Evolutionary conservation across 37 sponge, comb jelly and placozoan species (phyloP), one percentile per base, ranked within the genome.

Genomic region (Bolinopsis microptera): DNA sequence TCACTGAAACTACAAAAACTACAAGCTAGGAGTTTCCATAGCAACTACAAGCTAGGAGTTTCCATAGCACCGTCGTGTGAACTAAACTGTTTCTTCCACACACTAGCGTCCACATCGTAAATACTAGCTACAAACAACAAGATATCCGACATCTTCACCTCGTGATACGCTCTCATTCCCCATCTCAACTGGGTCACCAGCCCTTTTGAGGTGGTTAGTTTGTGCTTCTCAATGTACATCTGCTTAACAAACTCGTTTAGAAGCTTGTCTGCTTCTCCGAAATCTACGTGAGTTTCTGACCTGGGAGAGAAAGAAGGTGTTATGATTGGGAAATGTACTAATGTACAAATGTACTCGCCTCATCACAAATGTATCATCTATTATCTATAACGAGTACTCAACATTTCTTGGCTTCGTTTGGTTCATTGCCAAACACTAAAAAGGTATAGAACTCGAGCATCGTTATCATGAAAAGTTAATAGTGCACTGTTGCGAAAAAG

Each of bases 201-300:
- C n/a, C 90, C 90, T 0, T 86, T 86, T 9, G 90, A 36, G 16
- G 90, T 41, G 16, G 90, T 86, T n/a, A 70, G 28, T 27, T 86
- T 86, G 38, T 86, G 41, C 61, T 41, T 39, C 90, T 86, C 90
- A 24, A 86, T 86, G 90, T 86, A 86, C 48, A n/a, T 39, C 90
- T 86, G 90, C 61, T 86, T 86, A 2, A 39, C 41, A 27, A 86
- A 86, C 31, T 86, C 90, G 41, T 39, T 86, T 0, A 86, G 61
- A 1, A 86, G 41, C 26, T 86, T 86, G 26, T 86, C 90, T 16
- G 61, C 26, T 18, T 86, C 90, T 30, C 90, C 90, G 22, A 86
- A 86, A 27, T 86, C 90, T 36, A 86, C 61, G 90, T 86, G 90
- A 21, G 61, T 24, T 39, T 86, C 90, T 30, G 41, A 28, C 26